These are phyloP conservation scores for Dreissena polymorpha DNA, from an alignment of 1,140 invertebrate genomes.

Conservation along the genomic window DNA sequence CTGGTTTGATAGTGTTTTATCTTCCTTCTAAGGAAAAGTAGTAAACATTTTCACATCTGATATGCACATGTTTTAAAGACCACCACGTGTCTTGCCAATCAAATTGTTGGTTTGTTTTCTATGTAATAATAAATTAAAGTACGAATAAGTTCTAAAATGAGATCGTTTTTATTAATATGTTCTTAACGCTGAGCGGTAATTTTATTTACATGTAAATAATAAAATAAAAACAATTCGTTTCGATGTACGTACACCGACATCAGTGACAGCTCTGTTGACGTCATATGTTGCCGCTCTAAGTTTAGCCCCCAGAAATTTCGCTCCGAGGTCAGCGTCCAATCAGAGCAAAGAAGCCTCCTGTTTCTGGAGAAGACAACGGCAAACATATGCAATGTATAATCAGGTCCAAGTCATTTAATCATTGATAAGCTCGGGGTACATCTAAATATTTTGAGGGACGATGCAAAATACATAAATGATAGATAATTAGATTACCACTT, in stretches of 20 bases:
- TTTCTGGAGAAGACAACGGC: slow-evolving; percentile 20
- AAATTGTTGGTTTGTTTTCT: too few species aligned
- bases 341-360: slow-evolving; percentile 2
- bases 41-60: too few species aligned
- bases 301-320: slow-evolving; percentile 14
- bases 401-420: neutral
- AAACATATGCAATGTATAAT: neutral
- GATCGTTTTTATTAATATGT: neutral
- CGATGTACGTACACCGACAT: neutral
- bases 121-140: too few species aligned
- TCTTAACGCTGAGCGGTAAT: too few species aligned
- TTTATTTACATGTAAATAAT: too few species aligned
- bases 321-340: slow-evolving; percentile 41
- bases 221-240: neutral
- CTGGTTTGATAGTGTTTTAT: too few species aligned
- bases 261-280: neutral
- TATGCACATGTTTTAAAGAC: too few species aligned
- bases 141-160: too few species aligned
- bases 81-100: too few species aligned
- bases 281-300: neutral
- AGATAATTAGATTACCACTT: neutral
- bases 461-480: neutral
- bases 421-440: neutral
- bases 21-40: too few species aligned
- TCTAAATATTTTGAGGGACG: neutral